Evolutionary conservation across 2,888 invertebrate species (phyloP).

Genomic region (Vesta saturnalis): DNA sequence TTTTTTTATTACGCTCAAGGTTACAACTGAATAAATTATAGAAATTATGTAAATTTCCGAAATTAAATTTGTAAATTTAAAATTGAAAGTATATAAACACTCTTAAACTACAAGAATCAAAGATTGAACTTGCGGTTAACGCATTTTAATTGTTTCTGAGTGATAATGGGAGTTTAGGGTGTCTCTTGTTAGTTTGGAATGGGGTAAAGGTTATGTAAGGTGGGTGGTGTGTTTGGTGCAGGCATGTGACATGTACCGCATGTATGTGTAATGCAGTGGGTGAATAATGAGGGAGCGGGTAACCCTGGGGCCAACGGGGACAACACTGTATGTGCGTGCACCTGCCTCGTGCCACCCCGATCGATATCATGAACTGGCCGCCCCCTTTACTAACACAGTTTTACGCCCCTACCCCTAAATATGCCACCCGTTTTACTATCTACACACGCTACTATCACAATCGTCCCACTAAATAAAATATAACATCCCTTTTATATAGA

Average conservation of each 20-base stretch:
- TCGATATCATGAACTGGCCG: constrained; percentile 51
- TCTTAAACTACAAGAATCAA: not conserved
- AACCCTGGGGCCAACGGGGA: constrained; percentile 51
- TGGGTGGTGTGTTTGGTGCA: constrained; percentile 41
- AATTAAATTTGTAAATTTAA: no score
- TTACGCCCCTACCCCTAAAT: constrained; percentile 43
- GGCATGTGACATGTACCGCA: constrained; percentile 43
- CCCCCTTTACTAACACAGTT: constrained; percentile 47
- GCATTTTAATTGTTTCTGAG: not conserved
- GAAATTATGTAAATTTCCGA: constrained; percentile 18
- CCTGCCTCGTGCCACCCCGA: constrained; percentile 53
- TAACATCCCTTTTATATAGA: constrained; percentile 19
- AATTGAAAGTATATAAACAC: no score
- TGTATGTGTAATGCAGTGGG: constrained; percentile 44
- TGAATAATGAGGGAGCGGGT: constrained; percentile 44
- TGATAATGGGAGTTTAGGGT: no score
- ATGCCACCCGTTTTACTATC: constrained; percentile 43
- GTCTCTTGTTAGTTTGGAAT: constrained; percentile 16
- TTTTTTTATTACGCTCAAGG: constrained; percentile 26
- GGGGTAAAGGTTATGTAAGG: constrained; percentile 23
- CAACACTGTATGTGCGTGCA: constrained; percentile 55
- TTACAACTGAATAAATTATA: constrained; percentile 25
- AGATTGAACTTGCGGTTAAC: not conserved
- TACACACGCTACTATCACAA: constrained; percentile 45
- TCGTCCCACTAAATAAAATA: constrained; percentile 30